Evolutionary conservation across 2,888 invertebrate species (phyloP), one percentile per base, ranked within the genome.

Genomic region (Ochropleura leucogaster): DNA sequence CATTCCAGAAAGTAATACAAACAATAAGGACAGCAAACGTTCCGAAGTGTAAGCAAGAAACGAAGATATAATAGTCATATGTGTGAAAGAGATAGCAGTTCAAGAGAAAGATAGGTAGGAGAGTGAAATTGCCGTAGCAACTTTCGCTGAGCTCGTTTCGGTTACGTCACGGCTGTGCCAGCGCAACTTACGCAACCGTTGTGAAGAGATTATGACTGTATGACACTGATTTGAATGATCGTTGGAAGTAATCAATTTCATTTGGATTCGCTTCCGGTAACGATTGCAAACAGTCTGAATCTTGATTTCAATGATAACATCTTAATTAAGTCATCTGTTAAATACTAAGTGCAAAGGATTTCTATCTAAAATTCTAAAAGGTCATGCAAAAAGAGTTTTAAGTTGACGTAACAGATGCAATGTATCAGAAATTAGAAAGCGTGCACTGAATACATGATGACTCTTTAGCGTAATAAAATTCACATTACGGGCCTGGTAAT

Each of bases 121-220:
- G 93, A 95, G 96, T 94, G 96, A 96, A 96, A 96, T 96, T 95
- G 91, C 90, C 91, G 93, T 90, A 90, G 92, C 90, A 94, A 95
- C 96, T 96, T 96, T 96, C 96, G 93, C 96, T 94, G 96, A 93
- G 94, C 95, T 92, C 93, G 93, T 94, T 96, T 94, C 91, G 89
- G 92, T 96, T 96, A 95, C 96, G 95, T 96, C 96, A 96, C 88
- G 82, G 80, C 87, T 90, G 90, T 90, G 92, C 90, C 83, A 82
- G 90, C 89, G 88, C 88, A 88, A 74, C 85, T 96, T 96, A 92
- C 91, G 93, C 90, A 96, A 96, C 85, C 77, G 79, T 85, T 88
- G 88, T 89, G 90, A 90, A 91, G 92, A 93, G 94, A 95, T 95
- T 95, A 96, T 95, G 94, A 92, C 87, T 93, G 92, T 93, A 93